A percentile compares a stretch with the other conserved stretches of the same genome.
Evolutionary conservation across 1,140 invertebrate genomes (phyloP).

Genomic region (Diachasmimorpha longicaudata): DNA sequence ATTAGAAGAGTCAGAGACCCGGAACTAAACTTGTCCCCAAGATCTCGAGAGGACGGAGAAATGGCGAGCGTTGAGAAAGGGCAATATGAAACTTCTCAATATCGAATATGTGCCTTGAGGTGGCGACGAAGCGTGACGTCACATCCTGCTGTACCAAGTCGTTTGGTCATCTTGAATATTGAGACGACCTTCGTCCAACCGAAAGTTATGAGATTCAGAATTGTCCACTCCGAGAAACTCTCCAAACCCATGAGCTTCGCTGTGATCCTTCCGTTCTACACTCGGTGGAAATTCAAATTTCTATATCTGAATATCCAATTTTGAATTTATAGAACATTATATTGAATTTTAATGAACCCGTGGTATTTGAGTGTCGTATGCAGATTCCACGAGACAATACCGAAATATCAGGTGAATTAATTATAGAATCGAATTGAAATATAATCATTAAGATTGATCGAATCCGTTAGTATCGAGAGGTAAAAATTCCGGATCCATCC

Average conservation of each 20-base stretch:
- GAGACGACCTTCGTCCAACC: slow-evolving; percentile 54
- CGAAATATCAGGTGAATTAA: background rate
- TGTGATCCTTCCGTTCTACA: slow-evolving; percentile 30
- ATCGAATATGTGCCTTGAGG: slow-evolving; percentile 59
- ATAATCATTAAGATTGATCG: background rate
- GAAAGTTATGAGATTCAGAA: slow-evolving; percentile 62
- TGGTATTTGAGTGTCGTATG: background rate
- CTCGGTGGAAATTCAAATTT: background rate
- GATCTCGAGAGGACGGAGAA: background rate
- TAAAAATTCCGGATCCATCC: no score
- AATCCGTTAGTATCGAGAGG: no score
- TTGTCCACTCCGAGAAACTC: slow-evolving; percentile 27
- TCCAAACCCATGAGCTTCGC: slow-evolving; percentile 19
- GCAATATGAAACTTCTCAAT: slow-evolving; percentile 58
- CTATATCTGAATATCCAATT: slow-evolving; percentile 2
- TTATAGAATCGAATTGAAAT: background rate
- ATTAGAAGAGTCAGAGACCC: slow-evolving; percentile 1
- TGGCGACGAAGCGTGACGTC: slow-evolving; percentile 61
- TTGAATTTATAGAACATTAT: background rate
- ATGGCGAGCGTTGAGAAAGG: slow-evolving; percentile 27
- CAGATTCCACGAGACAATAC: background rate
- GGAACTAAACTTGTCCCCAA: background rate
- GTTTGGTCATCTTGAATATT: slow-evolving; percentile 63
- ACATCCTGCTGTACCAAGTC: slow-evolving; percentile 49
- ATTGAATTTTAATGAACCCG: background rate